These are phyloP conservation scores for Dasysyrphus tricinctus DNA, from an alignment of 2,888 invertebrate genomes.

Conservation along the genomic window DNA sequence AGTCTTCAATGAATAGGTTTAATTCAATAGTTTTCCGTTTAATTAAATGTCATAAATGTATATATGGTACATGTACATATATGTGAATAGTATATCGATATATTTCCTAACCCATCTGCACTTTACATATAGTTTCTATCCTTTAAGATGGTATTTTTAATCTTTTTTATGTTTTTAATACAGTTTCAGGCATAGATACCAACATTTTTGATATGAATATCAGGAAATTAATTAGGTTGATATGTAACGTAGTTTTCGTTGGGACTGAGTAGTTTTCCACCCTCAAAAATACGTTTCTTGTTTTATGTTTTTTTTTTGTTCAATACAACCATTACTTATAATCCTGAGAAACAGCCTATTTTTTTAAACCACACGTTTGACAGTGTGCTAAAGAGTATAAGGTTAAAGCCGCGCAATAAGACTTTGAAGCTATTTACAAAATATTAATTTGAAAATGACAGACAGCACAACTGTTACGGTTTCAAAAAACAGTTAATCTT, in stretches of 20 bases:
- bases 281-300: background rate
- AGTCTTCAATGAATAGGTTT: background rate
- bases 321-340: background rate
- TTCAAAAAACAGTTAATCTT: slow-evolving; percentile 2
- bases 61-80: background rate
- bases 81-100: too few relatives aligned
- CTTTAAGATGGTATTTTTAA: background rate
- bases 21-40: background rate
- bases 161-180: background rate
- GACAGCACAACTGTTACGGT: slow-evolving; percentile 15
- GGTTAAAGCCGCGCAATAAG: background rate
- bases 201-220: background rate
- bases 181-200: background rate
- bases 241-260: background rate
- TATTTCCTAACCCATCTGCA: background rate
- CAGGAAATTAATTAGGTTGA: background rate
- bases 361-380: background rate
- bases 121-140: too few relatives aligned
- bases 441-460: slow-evolving; percentile 21
- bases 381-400: background rate
- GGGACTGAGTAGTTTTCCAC: background rate
- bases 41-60: background rate
- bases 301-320: background rate
- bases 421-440: slow-evolving; percentile 11
- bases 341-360: background rate